Percentiles rank a stretch among this genome's conserved stretches.
These are phyloP conservation scores for Mythimna lalbum DNA, from an alignment of 2,888 invertebrate species.

Conservation along the genomic window DNA sequence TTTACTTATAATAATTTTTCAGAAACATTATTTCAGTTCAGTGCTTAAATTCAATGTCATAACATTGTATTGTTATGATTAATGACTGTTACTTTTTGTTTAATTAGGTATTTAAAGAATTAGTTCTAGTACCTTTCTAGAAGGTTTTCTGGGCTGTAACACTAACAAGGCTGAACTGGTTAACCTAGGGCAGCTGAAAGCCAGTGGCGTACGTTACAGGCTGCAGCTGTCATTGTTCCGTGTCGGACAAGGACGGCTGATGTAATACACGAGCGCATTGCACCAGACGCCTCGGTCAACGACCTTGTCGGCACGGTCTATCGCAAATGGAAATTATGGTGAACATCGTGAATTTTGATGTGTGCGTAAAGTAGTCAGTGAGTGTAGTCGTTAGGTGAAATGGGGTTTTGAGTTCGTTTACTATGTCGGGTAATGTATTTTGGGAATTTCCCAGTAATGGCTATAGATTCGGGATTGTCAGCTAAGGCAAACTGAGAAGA, in stretches of 20 bases:
- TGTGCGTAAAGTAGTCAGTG: background rate
- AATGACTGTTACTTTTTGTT: background rate
- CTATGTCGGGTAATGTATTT: background rate
- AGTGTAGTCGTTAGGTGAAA: background rate
- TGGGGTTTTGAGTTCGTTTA: background rate
- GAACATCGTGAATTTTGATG: conserved; percentile 69
- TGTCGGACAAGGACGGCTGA: conserved; percentile 86
- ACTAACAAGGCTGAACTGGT: conserved; percentile 22
- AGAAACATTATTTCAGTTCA: conserved; percentile 7
- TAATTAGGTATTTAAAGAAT: background rate
- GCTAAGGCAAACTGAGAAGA: background rate
- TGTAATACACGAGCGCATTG: conserved; percentile 81
- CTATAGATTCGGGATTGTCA: background rate
- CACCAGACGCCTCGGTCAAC: conserved; percentile 84
- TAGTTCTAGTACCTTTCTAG: conserved; percentile 3
- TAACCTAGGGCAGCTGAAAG: conserved; percentile 62
- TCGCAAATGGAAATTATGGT: conserved; percentile 72
- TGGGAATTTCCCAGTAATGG: background rate
- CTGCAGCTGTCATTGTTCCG: conserved; percentile 81
- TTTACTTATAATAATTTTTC: background rate
- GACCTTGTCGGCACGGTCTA: conserved; percentile 82
- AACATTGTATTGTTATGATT: conserved; percentile 2
- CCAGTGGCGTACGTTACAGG: conserved; percentile 60
- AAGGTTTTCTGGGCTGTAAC: conserved; percentile 40
- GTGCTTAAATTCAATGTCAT: conserved; percentile 12